A percentile compares a stretch with the other conserved stretches of the same genome.
These are phyloP conservation scores for Chaenogobius annularis DNA, from an alignment of 2,113 vertebrate genomes.

Conservation along the genomic window DNA sequence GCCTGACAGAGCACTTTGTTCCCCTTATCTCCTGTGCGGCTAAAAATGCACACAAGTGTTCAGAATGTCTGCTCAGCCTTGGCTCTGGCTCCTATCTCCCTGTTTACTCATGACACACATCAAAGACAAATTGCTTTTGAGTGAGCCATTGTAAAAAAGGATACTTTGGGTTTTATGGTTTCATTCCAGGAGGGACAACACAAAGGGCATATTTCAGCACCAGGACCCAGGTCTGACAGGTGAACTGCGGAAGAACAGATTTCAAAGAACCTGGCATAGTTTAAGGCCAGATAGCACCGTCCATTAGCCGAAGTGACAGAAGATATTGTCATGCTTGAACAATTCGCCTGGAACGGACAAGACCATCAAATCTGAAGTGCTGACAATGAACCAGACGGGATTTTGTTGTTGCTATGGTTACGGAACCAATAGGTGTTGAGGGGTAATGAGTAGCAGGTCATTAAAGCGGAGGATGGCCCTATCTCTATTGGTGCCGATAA, in stretches of 20 bases:
- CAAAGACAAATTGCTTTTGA: constrained; percentile 58
- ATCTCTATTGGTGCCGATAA: constrained; percentile 19
- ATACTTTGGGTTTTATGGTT: constrained; percentile 40
- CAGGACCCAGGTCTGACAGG: constrained; percentile 40
- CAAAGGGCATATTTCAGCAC: constrained; percentile 37
- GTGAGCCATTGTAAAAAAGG: constrained; percentile 14
- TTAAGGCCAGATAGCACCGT: constrained; percentile 28
- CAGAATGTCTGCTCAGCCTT: constrained; percentile 51
- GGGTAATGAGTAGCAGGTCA: constrained; percentile 34
- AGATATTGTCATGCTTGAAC: constrained; percentile 30
- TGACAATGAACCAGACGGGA: constrained; percentile 14
- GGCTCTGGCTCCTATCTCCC: constrained; percentile 47
- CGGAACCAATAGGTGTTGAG: constrained; percentile 26
- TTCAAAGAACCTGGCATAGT: constrained; percentile 21
- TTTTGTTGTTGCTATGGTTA: constrained; percentile 43
- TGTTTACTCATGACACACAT: constrained; percentile 62
- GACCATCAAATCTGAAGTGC: constrained; percentile 23
- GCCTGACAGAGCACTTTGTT: constrained; percentile 61
- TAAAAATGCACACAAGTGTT: constrained; percentile 51
- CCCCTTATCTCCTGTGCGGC: constrained; percentile 59
- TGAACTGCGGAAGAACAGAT: constrained; percentile 41
- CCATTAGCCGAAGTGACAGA: constrained; percentile 1
- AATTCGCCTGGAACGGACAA: constrained; percentile 28
- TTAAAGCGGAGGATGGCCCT: constrained; percentile 41
- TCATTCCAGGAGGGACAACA: constrained; percentile 26